A percentile compares a stretch with the other conserved stretches of the same genome.
These are phyloP conservation scores for Notothenia coriiceps DNA, from an alignment of 2,113 vertebrate species.

Conservation along the genomic window DNA sequence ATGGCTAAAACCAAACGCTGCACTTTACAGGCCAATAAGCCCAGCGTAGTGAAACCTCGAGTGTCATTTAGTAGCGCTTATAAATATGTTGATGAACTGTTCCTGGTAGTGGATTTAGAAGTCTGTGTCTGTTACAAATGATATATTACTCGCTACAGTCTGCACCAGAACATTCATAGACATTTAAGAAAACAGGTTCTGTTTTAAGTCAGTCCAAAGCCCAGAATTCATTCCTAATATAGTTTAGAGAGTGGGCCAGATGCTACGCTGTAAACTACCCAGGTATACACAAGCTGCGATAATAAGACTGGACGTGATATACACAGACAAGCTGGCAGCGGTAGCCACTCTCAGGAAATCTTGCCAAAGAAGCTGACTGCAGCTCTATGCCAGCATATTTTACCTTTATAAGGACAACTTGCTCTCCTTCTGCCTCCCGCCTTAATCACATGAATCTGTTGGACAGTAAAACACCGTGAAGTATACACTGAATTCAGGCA, in stretches of 20 bases:
- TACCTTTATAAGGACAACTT: constrained; percentile 83
- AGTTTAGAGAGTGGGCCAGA: constrained; percentile 54
- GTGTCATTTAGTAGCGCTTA: constrained; percentile 7
- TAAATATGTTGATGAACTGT: constrained; percentile 24
- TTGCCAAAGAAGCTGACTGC: constrained; percentile 60
- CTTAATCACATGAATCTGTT: constrained; percentile 62
- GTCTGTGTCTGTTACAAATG: constrained; percentile 13
- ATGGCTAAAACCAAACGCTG: not conserved
- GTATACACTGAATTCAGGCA: constrained; percentile 28
- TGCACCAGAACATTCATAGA: constrained; percentile 36
- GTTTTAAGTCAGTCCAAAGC: constrained; percentile 50
- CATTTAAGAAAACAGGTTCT: constrained; percentile 54
- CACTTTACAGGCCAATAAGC: constrained; percentile 5
- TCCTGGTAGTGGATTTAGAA: constrained; percentile 9
- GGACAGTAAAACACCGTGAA: constrained; percentile 58
- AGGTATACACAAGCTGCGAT: constrained; percentile 66
- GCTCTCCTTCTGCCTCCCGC: constrained; percentile 35
- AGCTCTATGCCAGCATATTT: constrained; percentile 76
- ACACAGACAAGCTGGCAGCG: constrained; percentile 62
- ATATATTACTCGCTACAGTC: constrained; percentile 6
- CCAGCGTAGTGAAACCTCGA: not conserved
- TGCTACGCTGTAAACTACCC: constrained; percentile 47
- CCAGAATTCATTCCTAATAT: constrained; percentile 61
- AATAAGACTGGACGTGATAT: constrained; percentile 68
- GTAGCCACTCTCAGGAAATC: constrained; percentile 43